phyloP scores from a whole-genome alignment of 2,888 invertebrate species.

The Fabriciana adippe region DNA sequence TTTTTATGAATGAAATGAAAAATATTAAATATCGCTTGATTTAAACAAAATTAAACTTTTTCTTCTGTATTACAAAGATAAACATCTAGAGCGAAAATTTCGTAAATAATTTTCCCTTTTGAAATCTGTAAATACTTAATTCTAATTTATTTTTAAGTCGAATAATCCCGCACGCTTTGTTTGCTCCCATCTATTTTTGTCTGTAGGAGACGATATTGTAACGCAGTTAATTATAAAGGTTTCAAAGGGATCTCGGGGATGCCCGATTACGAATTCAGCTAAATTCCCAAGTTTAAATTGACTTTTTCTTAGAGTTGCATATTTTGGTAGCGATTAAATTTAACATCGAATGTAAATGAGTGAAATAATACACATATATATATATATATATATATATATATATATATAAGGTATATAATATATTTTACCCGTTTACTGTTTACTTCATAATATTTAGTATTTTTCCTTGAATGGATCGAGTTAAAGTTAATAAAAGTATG shows the following conservation, averaged over 20 bases:
- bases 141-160: constrained; percentile 22
- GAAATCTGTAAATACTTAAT: constrained; percentile 5
- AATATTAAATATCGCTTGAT: too few species aligned
- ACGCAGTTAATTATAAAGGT: constrained; percentile 31
- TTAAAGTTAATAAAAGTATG: too few species aligned
- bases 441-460: too few species aligned
- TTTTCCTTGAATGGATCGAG: too few species aligned
- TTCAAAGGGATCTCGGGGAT: constrained; percentile 21
- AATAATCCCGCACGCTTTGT: constrained; percentile 12
- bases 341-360: neutral
- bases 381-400: too few species aligned
- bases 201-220: constrained; percentile 20
- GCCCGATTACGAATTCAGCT: constrained; percentile 24
- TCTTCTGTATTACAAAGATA: neutral
- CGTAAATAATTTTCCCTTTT: neutral
- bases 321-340: constrained; percentile 9
- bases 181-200: constrained; percentile 23
- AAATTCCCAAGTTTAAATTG: constrained; percentile 30
- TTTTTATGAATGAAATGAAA: too few species aligned
- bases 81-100: neutral
- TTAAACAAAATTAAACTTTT: neutral
- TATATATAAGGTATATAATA: too few species aligned
- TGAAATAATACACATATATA: too few species aligned
- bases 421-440: neutral
- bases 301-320: constrained; percentile 26